A percentile compares a stretch with the other conserved stretches of the same genome.
Conservation (phyloP, 2,888 invertebrate genomes). For the Nymphalis c-album region DNA sequence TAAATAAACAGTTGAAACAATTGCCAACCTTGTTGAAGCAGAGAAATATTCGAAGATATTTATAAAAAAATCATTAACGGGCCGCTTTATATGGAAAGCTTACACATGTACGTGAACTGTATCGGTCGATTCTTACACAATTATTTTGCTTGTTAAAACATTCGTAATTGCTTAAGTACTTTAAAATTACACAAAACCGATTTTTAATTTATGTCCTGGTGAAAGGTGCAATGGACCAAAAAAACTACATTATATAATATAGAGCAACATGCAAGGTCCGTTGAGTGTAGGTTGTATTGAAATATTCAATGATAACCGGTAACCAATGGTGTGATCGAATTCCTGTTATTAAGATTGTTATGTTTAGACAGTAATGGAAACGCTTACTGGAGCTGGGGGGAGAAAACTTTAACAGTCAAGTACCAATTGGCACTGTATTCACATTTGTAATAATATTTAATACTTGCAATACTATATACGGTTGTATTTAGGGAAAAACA, state of each 20-base stretch:
- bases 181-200: conserved; percentile 14
- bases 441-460: too few species aligned
- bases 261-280: conserved; percentile 16
- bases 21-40: too few species aligned
- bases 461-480: too few species aligned
- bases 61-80: too few species aligned
- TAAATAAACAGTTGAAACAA: too few species aligned
- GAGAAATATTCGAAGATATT: too few species aligned
- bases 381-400: too few species aligned
- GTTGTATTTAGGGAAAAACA: too few species aligned
- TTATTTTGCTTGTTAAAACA: conserved; percentile 2
- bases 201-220: conserved; percentile 34
- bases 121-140: conserved; percentile 6
- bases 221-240: conserved; percentile 26
- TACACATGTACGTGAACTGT: not conserved
- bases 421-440: too few species aligned
- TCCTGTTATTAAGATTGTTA: too few species aligned
- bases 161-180: conserved; percentile 13
- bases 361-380: too few species aligned
- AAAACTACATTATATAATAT: conserved; percentile 16
- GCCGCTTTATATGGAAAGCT: not conserved
- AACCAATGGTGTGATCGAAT: not conserved
- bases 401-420: too few species aligned
- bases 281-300: not conserved
- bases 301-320: not conserved